Conservation (phyloP, 2,888 invertebrate genomes). For the Vannuccia rotundouncinata region DNA sequence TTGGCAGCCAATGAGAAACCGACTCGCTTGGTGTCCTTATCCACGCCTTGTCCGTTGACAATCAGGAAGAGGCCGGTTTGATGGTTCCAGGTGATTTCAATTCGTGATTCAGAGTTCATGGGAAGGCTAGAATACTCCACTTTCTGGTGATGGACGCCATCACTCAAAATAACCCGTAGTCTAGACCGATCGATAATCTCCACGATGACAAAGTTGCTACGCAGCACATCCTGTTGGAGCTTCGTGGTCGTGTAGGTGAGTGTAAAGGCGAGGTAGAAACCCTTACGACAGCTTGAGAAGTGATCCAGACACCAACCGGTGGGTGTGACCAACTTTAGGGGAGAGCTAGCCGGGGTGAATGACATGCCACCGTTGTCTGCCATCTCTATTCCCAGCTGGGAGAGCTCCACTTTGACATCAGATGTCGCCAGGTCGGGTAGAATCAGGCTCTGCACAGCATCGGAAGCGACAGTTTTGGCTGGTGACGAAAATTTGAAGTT, state of each 20-base stretch:
- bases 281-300: background rate
- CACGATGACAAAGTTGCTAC: background rate
- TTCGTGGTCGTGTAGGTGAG: background rate
- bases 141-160: background rate
- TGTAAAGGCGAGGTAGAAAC: slow-evolving; percentile 2
- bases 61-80: background rate
- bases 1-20: background rate
- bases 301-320: background rate
- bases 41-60: background rate
- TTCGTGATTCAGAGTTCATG: background rate
- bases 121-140: background rate
- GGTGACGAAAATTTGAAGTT: background rate
- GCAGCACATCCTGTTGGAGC: background rate
- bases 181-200: background rate
- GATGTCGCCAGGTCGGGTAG: background rate
- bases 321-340: background rate
- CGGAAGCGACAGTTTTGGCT: background rate
- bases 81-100: background rate
- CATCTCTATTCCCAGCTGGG: background rate
- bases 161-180: background rate
- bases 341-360: background rate
- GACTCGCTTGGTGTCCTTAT: background rate
- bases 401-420: background rate
- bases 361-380: background rate
- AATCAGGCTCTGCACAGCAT: background rate